These are phyloP conservation scores for Microtus oregoni DNA, from an alignment of 2,113 vertebrate genomes.

Conservation along the genomic window DNA sequence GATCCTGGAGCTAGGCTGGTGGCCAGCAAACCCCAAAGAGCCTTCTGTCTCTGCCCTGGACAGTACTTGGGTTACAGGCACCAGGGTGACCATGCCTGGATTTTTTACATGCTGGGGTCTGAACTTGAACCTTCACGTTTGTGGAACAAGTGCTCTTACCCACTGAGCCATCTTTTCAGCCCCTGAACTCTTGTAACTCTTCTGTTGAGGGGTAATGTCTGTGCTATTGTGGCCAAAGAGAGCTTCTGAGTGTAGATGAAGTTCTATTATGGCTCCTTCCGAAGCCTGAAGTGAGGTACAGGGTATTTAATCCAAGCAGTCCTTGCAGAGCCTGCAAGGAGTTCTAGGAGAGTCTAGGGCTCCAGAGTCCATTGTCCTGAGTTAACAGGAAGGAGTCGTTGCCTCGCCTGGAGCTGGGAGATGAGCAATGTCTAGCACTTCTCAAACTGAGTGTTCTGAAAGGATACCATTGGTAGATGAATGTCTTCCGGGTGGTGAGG, in stretches of 20 bases:
- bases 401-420: conserved; percentile 66
- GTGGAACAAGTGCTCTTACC: background rate
- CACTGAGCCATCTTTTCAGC: background rate
- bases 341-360: background rate
- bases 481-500: conserved; percentile 60
- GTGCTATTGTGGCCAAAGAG: background rate
- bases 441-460: conserved; percentile 53
- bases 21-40: background rate
- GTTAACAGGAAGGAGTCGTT: background rate
- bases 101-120: background rate
- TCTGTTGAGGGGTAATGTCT: background rate
- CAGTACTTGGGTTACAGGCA: background rate
- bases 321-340: background rate
- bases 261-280: background rate
- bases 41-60: background rate
- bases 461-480: conserved; percentile 13
- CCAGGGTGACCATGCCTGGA: background rate
- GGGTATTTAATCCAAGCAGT: conserved; percentile 19
- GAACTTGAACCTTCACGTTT: background rate
- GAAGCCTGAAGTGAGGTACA: background rate
- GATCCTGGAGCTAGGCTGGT: background rate
- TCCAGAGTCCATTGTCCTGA: background rate
- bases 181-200: background rate
- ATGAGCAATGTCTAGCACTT: conserved; percentile 69
- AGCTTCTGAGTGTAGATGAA: conserved; percentile 1